phyloP scores from a whole-genome alignment of 1,140 invertebrate species.

The Aphelenchoides besseyi region DNA sequence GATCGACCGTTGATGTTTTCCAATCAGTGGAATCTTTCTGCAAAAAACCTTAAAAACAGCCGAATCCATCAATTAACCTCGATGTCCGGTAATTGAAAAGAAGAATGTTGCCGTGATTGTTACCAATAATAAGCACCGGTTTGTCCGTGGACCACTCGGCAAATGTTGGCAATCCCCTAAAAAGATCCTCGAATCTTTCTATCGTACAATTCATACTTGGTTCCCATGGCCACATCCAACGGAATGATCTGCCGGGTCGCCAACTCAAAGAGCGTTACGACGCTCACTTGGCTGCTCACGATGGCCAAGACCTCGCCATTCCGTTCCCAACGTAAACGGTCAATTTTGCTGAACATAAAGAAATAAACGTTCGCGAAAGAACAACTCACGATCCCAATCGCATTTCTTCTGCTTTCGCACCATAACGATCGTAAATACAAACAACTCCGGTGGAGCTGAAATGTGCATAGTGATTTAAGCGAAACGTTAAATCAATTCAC shows the following conservation, averaged over 20 bases:
- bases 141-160: constrained; percentile 36
- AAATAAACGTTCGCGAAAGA: constrained; percentile 29
- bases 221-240: constrained; percentile 75
- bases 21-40: constrained; percentile 81
- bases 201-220: no score
- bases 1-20: constrained; percentile 90
- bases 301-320: constrained; percentile 88
- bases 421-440: constrained; percentile 83
- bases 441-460: constrained; percentile 67
- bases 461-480: constrained; percentile 74
- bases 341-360: constrained; percentile 71
- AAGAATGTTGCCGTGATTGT: constrained; percentile 47
- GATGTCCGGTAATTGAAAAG: constrained; percentile 46
- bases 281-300: constrained; percentile 76
- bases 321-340: constrained; percentile 85
- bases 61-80: constrained; percentile 22
- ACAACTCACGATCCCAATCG: constrained; percentile 74
- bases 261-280: constrained; percentile 84
- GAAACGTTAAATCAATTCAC: constrained; percentile 49
- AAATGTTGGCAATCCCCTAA: constrained; percentile 37
- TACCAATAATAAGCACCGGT: constrained; percentile 40
- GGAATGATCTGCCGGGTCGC: constrained; percentile 73
- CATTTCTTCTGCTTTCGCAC: constrained; percentile 78
- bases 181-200: no score
- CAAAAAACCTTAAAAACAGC: neutral